Conservation (phyloP, 2,888 invertebrate species). For the Eupithecia inturbata region DNA sequence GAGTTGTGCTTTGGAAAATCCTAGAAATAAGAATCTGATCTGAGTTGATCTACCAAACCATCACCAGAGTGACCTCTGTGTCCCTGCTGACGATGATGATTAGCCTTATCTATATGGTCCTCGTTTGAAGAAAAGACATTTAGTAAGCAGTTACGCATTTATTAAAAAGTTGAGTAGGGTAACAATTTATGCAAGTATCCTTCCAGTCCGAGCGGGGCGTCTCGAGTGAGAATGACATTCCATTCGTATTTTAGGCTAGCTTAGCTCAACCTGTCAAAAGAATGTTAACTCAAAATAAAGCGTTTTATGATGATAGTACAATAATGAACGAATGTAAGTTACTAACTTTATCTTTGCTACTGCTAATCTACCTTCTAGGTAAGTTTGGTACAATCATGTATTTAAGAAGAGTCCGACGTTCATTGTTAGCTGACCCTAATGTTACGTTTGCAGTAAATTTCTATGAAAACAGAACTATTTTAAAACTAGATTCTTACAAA, state of each 20-base stretch:
- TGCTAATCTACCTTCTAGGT: background rate
- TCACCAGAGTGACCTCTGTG: background rate
- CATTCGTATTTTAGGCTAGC: background rate
- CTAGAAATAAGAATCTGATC: background rate
- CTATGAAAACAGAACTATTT: too few relatives aligned
- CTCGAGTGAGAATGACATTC: background rate
- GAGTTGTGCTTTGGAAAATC: background rate
- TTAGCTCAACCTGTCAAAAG: slow-evolving; percentile 1
- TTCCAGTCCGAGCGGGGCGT: slow-evolving; percentile 4
- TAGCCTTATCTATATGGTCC: background rate
- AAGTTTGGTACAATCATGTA: background rate
- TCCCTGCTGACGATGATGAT: background rate
- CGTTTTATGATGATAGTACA: background rate
- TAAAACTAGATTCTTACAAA: too few relatives aligned
- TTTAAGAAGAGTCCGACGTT: background rate
- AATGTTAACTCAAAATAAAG: background rate
- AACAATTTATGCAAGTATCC: background rate
- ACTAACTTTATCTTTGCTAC: background rate
- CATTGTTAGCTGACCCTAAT: too few relatives aligned
- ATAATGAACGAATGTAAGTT: background rate
- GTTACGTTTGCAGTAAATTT: too few relatives aligned
- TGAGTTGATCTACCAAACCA: background rate
- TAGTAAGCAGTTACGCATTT: background rate
- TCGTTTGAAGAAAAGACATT: background rate
- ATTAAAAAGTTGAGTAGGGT: background rate